Evolutionary conservation across 2,888 invertebrate species (phyloP), one percentile per base, ranked within the genome.

Genomic region (Horisme vitalbata): DNA sequence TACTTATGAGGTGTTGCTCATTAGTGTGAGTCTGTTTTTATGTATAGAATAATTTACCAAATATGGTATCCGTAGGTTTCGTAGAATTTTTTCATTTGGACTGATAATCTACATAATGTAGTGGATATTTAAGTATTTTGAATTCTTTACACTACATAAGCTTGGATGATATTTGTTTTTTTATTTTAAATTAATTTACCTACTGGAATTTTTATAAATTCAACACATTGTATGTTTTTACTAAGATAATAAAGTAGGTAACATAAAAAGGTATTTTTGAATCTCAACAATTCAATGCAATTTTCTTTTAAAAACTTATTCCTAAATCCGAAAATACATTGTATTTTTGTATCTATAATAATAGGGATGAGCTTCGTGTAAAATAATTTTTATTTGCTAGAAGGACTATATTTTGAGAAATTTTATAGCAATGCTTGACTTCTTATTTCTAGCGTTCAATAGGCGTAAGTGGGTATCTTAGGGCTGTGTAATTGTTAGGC

Each of bases 1-100:
- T 86, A 86, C 85, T 84, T 84, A 85, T 77, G 52, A 47, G 38
- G 52, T 54, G 33, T 39, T 50, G 41, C 39, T 59, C 59, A 56
- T 43, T 41, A 44, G 30, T 48, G 50, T 52, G 53, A 47, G 52
- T 44, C 38, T 30, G 30, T 52, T 55, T 47, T 49, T 48, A 41
- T 41, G 20, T 50, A 41, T 31, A 26, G 33, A 35, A 8, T 41
- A 38, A 37, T 31, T 35, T 52, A 48, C 37, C 43, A 36, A 41
- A 18, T 41, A 34, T 45, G 33, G 32, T 45, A 43, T 33, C n/a
- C 2, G 27, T 37, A 20, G 7, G 32, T n/a, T 23, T 23, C 13
- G 23, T 37, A 21, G 18, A 18, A 13, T 7, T 30, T 33, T 27
- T 18, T 23, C 35, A 7, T 52, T 35, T 43, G 37, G 50, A 54